Conservation (phyloP, 2,797 vertebrate genomes). For the Muraenolepis orangiensis region DNA sequence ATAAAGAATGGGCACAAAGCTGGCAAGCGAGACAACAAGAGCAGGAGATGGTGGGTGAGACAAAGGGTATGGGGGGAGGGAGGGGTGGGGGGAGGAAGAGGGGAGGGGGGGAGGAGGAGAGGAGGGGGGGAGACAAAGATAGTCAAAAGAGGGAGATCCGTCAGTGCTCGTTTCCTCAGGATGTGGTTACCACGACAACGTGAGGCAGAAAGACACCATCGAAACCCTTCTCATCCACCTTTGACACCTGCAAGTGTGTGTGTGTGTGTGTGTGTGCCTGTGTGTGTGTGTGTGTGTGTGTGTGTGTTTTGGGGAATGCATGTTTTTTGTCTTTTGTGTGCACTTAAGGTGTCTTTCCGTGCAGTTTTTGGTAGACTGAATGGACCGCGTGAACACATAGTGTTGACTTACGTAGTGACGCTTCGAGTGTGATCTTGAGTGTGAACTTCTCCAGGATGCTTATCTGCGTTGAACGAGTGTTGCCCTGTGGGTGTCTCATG, state of each 20-base stretch:
- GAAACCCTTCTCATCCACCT: constrained; percentile 53
- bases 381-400: neutral
- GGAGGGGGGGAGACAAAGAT: constrained; percentile 60
- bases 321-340: constrained; percentile 29
- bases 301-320: constrained; percentile 37
- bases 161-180: constrained; percentile 74
- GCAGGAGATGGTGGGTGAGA: constrained; percentile 27
- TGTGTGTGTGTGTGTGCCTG: constrained; percentile 13
- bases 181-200: constrained; percentile 73
- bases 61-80: neutral
- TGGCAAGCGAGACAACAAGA: neutral
- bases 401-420: neutral
- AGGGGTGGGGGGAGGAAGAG: neutral
- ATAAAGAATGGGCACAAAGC: constrained; percentile 45
- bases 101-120: neutral
- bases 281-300: constrained; percentile 26
- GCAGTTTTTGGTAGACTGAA: constrained; percentile 6
- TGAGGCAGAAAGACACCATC: constrained; percentile 56
- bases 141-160: constrained; percentile 73
- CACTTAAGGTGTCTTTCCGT: neutral
- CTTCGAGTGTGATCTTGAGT: constrained; percentile 24
- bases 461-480: constrained; percentile 3
- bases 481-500: constrained; percentile 4
- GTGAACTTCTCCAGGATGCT: neutral
- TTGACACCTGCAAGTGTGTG: constrained; percentile 61